Evolutionary conservation across 2,113 vertebrate genomes (phyloP).

Genomic region (Cochlearius cochlearius): DNA sequence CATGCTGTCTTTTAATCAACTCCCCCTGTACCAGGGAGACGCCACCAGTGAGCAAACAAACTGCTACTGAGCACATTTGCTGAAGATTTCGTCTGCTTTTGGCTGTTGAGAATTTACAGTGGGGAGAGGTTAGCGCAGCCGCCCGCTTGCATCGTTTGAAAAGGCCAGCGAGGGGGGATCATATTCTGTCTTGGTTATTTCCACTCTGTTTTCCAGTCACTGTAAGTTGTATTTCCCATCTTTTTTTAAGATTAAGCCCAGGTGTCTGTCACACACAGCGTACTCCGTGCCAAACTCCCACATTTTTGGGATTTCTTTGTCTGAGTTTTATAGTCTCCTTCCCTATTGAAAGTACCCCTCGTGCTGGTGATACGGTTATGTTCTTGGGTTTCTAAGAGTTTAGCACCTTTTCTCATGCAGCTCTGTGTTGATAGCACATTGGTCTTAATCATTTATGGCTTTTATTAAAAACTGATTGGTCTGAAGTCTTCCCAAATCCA

Average conservation of each 20-base stretch:
- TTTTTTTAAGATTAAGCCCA: background rate
- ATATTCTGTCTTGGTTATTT: background rate
- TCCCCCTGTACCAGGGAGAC: background rate
- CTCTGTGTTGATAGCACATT: background rate
- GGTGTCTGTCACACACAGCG: background rate
- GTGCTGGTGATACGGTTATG: background rate
- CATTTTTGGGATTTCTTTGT: background rate
- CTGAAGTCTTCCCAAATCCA: background rate
- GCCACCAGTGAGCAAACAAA: background rate
- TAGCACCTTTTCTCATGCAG: background rate
- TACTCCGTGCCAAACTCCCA: fast-evolving
- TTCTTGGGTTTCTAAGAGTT: background rate
- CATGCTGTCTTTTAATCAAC: background rate
- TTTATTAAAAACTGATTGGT: background rate
- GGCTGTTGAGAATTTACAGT: background rate
- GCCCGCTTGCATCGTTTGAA: background rate
- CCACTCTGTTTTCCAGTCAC: background rate
- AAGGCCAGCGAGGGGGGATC: background rate
- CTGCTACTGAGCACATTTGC: background rate
- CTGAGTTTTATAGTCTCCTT: background rate
- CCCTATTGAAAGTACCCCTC: background rate
- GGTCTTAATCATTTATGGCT: background rate
- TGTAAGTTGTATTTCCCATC: background rate
- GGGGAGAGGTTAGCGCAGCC: background rate
- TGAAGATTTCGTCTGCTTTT: background rate